Percentiles rank a stretch among this genome's conserved stretches.
Evolutionary conservation across 2,888 invertebrate species (phyloP).

Genomic region (Melieria omissa): DNA sequence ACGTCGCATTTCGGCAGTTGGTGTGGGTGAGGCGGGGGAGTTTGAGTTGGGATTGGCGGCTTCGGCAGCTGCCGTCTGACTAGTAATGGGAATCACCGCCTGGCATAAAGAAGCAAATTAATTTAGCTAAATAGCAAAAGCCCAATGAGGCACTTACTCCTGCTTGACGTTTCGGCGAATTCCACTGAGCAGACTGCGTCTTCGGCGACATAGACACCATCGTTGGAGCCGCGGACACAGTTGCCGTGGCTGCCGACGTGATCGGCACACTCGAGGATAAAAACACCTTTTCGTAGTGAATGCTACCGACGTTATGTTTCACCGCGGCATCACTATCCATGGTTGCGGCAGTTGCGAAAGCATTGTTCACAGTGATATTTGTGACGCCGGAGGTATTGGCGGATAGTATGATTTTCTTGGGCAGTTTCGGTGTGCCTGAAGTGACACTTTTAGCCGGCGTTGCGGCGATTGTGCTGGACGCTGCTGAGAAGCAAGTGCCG

Average conservation of each 20-base stretch:
- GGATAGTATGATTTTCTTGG: slow-evolving; percentile 63
- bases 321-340: slow-evolving; percentile 5
- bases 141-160: slow-evolving; percentile 23
- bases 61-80: background rate
- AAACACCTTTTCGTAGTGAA: slow-evolving; percentile 65
- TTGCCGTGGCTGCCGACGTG: slow-evolving; percentile 24
- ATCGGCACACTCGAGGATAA: slow-evolving; percentile 59
- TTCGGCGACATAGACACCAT: slow-evolving; percentile 25
- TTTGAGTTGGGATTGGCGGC: slow-evolving; percentile 2
- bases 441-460: slow-evolving; percentile 32
- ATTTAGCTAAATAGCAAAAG: too few species aligned
- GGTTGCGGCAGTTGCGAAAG: slow-evolving; percentile 39
- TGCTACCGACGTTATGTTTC: slow-evolving; percentile 46
- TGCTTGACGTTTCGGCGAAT: slow-evolving; percentile 29
- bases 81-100: slow-evolving; percentile 2
- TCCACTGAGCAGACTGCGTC: slow-evolving; percentile 35
- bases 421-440: slow-evolving; percentile 52
- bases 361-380: slow-evolving; percentile 62
- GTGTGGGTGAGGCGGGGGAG: slow-evolving; percentile 31
- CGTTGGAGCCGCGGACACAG: slow-evolving; percentile 13
- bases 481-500: slow-evolving; percentile 45
- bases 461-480: slow-evolving; percentile 34
- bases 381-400: slow-evolving; percentile 64
- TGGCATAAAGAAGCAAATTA: background rate
- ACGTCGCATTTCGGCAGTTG: background rate